Evolutionary conservation across 2,113 vertebrate species (phyloP), one percentile per base, ranked within the genome.

Genomic region (Nothoprocta pentlandii): DNA sequence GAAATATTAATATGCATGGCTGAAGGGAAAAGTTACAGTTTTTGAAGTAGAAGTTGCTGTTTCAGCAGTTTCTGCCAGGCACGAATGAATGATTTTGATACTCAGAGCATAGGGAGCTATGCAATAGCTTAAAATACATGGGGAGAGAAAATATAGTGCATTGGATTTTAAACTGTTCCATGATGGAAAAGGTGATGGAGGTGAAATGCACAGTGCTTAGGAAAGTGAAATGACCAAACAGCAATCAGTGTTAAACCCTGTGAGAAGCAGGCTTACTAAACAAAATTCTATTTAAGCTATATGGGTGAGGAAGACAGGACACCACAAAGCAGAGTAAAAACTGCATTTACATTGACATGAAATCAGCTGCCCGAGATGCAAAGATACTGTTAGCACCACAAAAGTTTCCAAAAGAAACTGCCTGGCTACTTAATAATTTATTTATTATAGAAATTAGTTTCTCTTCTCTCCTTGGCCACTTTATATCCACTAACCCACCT

Each of bases 281-380:
- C 20, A 61, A 34, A 92, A 32, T 15, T 62, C 30, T 2, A 1
- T 0, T 0, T 39, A 69, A 83, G 13, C 28, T 12, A 36, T 7
- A 54, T 1, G 1, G 4, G 5, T 70, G 19, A 82, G 16, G 13
- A 79, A 17, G 23, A 36, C 0, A 0, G 1, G 3, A 34, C 22
- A 26, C 5, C 2, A 11, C 6, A 78, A 69, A 79, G 12, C 1
- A 77, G 6, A 70, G 12, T 2, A 4, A 68, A 89, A 81, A 23
- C 5, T 70, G 5, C 8, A 2, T 26, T 23, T 41, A 9, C 63
- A 54, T 6, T 59, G 14, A 16, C 28, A 80, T 17, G 19, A 69
- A 93, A 77, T 6, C 79, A 6, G 68, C 16, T 23, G 36, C 2
- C 11, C 0, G 0, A 39, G 61, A 77, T 9, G 32, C 51, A 67